Base-by-base conservation (phyloP, 1,140 invertebrate genomes). In the Drosophila lini region DNA sequence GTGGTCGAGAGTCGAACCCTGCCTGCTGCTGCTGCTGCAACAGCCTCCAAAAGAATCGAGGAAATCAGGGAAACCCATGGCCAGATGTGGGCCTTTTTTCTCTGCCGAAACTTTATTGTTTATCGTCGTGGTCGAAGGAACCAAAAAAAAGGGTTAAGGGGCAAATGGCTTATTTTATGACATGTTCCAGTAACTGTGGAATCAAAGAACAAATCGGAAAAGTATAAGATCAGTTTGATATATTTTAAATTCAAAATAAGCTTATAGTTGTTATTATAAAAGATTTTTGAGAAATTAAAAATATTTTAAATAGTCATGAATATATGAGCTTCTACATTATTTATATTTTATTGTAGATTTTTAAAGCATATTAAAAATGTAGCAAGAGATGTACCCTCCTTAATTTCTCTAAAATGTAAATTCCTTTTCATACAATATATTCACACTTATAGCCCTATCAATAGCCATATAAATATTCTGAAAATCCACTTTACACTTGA, bases 71-170 rank as follows among this genome's bases (percentile, higher is more conserved):
- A 64, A 61, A 36, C 19, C 62, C 22, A 52, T 15, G 57, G 15
- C 61, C 61, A 64, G 61, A 64, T 64, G 52, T 55, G 61, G 38
- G 56, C 61, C 56, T 64, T 64, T 60, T 41, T 60, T 25, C 32
- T 56, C 61, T 9, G 36, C 36, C 38, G 8, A 34, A 42, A 61
- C 16, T 64, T 64, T 64, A 64, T 60, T 59, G 56, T 28, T 16
- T 40, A 42, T 42, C n/a, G 56, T 57, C n/a, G 28, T n/a, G 52
- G 52, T 53, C 32, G 9, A 10, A 9, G 8, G 5, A 10, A 10
- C n/a, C n/a, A 5, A 5, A 34, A 15, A 38, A 22, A 38, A 34
- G 52, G 32, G 22, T 55, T 19, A 16, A 19, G 50, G 31, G 31
- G 13, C 0, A 53, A 22, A 34, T 9, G 48, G 31, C 34, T 38